phyloP scores from a whole-genome alignment of 2,797 vertebrate genomes.

The Muscicapa comitata region DNA sequence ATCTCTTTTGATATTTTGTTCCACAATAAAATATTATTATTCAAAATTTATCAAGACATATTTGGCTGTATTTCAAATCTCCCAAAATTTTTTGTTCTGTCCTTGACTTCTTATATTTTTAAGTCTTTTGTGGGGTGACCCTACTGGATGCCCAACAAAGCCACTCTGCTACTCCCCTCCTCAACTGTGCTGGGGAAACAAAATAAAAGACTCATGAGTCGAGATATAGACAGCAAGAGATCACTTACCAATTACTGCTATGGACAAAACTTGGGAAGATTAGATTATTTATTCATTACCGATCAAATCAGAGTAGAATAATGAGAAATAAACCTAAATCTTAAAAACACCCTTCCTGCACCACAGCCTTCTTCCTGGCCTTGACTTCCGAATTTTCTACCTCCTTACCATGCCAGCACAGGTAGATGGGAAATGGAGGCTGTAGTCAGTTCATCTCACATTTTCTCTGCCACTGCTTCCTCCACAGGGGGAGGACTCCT shows the following conservation, averaged over 20 bases:
- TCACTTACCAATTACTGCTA: background rate
- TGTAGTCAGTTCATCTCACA: background rate
- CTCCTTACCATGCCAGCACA: fast-evolving
- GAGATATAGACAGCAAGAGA: background rate
- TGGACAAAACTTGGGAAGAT: background rate
- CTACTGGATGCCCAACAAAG: background rate
- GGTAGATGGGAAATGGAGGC: background rate
- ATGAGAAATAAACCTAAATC: background rate
- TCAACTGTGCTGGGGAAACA: background rate
- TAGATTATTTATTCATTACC: background rate
- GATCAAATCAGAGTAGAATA: background rate
- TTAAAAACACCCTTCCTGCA: too few species aligned
- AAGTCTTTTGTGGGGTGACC: background rate
- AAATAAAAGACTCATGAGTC: background rate
- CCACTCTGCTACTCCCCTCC: background rate
- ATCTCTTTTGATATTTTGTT: fast-evolving
- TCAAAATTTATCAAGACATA: background rate
- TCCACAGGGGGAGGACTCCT: background rate
- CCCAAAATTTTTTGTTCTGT: background rate
- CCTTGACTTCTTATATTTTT: background rate
- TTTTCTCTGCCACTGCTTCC: background rate
- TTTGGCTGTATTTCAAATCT: background rate
- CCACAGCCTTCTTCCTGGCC: background rate
- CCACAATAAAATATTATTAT: background rate
- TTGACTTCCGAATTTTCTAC: background rate